These are phyloP conservation scores for Lathronympha strigana DNA, from an alignment of 2,888 invertebrate species.

Conservation along the genomic window DNA sequence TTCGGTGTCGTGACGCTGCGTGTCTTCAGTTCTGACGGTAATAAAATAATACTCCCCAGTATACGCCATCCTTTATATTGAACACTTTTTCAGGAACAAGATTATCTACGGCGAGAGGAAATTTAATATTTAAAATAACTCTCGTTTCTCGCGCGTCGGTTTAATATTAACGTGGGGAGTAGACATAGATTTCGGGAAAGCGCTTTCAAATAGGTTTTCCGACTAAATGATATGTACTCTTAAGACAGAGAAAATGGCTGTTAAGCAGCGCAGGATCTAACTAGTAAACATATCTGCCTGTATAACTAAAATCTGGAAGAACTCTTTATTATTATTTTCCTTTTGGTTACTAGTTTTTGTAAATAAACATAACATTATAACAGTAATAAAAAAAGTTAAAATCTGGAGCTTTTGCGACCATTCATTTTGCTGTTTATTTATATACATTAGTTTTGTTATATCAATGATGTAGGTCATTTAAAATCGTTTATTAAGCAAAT, in stretches of 20 bases:
- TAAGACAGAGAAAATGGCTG: neutral
- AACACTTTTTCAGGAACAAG: constrained; percentile 28
- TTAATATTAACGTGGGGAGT: constrained; percentile 6
- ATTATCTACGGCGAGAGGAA: constrained; percentile 34
- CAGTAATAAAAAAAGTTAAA: too few species aligned
- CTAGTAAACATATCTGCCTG: too few species aligned
- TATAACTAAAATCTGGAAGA: too few species aligned
- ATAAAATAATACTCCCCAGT: constrained; percentile 67
- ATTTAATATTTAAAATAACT: constrained; percentile 40
- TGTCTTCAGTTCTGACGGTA: constrained; percentile 67
- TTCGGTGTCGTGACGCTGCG: constrained; percentile 74
- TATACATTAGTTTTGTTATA: too few species aligned
- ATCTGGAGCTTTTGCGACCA: too few species aligned
- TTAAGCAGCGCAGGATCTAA: neutral
- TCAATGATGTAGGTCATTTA: too few species aligned
- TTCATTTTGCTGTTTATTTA: too few species aligned
- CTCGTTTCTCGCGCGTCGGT: constrained; percentile 3
- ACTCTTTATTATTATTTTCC: too few species aligned
- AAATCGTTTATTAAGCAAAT: too few species aligned
- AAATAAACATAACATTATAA: too few species aligned
- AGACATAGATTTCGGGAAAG: constrained; percentile 5
- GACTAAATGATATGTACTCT: neutral
- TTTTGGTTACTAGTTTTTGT: too few species aligned
- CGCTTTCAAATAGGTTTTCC: constrained; percentile 3
- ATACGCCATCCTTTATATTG: constrained; percentile 29